Percentiles rank a stretch among this genome's conserved stretches.
Evolutionary conservation across 2,797 vertebrate species (phyloP).

Genomic region (Arrhamphus sclerolepis): DNA sequence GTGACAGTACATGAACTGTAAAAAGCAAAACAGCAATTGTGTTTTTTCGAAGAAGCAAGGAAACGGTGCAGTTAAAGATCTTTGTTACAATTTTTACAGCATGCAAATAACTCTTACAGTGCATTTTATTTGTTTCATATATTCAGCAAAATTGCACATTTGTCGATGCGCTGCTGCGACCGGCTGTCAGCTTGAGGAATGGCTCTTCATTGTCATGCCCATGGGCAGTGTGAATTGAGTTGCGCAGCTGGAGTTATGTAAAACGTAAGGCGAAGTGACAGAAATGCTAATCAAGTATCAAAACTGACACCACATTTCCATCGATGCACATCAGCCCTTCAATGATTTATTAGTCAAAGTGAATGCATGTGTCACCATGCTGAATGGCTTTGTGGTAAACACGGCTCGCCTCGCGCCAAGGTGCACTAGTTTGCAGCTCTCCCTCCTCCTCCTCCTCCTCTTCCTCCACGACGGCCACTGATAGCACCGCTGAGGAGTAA

Average conservation of each 20-base stretch:
- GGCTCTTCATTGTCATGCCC: conserved; percentile 69
- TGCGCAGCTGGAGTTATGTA: conserved; percentile 81
- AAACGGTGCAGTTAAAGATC: background rate
- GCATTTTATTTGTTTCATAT: conserved; percentile 37
- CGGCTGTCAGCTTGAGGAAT: conserved; percentile 73
- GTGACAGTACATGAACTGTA: background rate
- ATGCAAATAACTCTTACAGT: conserved; percentile 7
- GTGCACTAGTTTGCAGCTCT: conserved; percentile 60
- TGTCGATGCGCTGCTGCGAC: conserved; percentile 50
- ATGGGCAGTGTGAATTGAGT: conserved; percentile 71
- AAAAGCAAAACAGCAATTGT: background rate
- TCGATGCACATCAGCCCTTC: conserved; percentile 66
- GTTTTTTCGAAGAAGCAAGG: background rate
- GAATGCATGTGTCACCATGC: conserved; percentile 65
- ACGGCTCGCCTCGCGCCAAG: conserved; percentile 57
- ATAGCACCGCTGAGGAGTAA: conserved; percentile 41
- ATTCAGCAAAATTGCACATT: conserved; percentile 56
- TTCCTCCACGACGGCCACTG: conserved; percentile 23
- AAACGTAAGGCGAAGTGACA: conserved; percentile 80
- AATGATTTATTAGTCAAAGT: conserved; percentile 77
- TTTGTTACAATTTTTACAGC: background rate
- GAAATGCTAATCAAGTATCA: conserved; percentile 77
- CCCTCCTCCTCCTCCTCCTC: conserved; percentile 11
- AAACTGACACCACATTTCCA: conserved; percentile 75
- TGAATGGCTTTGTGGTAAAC: conserved; percentile 73